Conservation (phyloP, 2,797 vertebrate genomes). For the Malurus splendens region DNA sequence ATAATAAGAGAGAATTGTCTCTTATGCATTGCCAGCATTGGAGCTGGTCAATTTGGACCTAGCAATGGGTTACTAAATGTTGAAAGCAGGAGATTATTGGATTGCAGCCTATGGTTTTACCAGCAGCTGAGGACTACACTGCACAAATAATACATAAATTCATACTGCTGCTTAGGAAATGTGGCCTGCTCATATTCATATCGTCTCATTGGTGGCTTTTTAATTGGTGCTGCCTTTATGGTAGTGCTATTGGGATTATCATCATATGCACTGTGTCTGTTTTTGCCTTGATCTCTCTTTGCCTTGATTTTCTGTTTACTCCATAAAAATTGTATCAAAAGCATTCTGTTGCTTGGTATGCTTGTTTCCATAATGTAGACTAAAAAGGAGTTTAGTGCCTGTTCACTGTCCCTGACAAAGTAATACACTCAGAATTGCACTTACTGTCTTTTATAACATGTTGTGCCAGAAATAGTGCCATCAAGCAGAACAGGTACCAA, state of each 20-base stretch:
- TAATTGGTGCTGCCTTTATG: not conserved
- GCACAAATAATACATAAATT: not conserved
- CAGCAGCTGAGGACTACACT: not conserved
- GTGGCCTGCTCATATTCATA: not conserved
- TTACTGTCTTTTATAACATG: not conserved
- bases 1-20: not conserved
- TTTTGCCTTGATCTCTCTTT: not conserved
- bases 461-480: not conserved
- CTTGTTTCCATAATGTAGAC: not conserved
- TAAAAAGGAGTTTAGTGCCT: not conserved
- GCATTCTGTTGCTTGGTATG: not conserved
- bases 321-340: not conserved
- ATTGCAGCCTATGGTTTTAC: not conserved
- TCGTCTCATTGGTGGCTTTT: not conserved
- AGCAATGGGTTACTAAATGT: not conserved
- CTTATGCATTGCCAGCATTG: not conserved
- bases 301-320: not conserved
- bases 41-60: fast-evolving
- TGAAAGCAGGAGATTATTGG: not conserved
- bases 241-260: not conserved
- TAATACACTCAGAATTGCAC: not conserved
- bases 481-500: not conserved
- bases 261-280: not conserved
- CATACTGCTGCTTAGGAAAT: not conserved
- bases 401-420: not conserved